Percentiles rank a stretch among this genome's conserved stretches.
These are phyloP conservation scores for Eurypyga helias DNA, from an alignment of 2,113 vertebrate genomes.

Conservation along the genomic window DNA sequence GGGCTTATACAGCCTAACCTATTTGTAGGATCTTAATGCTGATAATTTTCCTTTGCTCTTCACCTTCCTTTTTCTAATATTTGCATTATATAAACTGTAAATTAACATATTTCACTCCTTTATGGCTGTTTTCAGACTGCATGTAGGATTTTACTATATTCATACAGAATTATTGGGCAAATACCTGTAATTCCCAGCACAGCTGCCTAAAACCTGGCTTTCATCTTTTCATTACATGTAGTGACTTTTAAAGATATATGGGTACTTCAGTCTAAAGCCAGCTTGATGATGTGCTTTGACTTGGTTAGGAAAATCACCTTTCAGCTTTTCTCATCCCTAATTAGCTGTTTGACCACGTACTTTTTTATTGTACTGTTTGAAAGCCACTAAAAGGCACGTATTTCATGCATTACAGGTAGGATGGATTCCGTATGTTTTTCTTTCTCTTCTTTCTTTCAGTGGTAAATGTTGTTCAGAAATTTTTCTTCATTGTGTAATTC, in stretches of 20 bases:
- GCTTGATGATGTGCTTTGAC: background rate
- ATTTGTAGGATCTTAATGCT: background rate
- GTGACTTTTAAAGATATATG: background rate
- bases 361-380: background rate
- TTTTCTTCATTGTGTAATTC: background rate
- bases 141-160: background rate
- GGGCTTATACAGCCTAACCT: background rate
- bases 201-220: background rate
- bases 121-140: background rate
- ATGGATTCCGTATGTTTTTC: background rate
- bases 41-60: background rate
- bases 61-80: background rate
- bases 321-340: background rate
- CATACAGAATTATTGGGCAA: background rate
- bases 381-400: background rate
- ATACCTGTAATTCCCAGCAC: background rate
- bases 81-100: background rate
- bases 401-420: background rate
- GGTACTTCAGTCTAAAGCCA: background rate
- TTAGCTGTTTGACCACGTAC: background rate
- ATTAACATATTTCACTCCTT: background rate
- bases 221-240: background rate
- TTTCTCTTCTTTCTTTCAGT: no score
- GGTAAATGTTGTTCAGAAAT: background rate
- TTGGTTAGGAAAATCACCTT: background rate